phyloP scores from a whole-genome alignment of 1,140 invertebrate species.

The Atta cephalotes region DNA sequence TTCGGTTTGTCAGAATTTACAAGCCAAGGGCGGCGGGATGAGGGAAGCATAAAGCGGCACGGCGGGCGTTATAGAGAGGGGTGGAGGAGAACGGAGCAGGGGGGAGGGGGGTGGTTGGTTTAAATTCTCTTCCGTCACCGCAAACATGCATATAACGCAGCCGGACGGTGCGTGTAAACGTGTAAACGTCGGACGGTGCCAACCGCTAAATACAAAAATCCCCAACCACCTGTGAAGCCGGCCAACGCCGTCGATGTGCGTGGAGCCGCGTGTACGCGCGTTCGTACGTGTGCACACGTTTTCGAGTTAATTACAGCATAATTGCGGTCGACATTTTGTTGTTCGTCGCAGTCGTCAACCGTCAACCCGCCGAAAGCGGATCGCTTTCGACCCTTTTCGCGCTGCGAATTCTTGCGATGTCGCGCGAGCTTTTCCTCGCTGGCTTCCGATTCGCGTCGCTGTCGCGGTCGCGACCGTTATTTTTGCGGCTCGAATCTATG shows the following conservation, averaged over 20 bases:
- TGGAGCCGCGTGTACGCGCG: not conserved
- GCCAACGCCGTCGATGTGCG: slow-evolving; percentile 51
- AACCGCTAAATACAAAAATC: slow-evolving; percentile 87
- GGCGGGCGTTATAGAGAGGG: slow-evolving; percentile 9
- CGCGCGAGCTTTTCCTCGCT: slow-evolving; percentile 67
- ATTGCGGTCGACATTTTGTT: slow-evolving; percentile 86
- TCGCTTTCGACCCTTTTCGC: slow-evolving; percentile 66
- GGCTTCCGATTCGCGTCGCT: slow-evolving; percentile 47
- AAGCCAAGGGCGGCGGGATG: slow-evolving; percentile 10
- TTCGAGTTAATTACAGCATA: slow-evolving; percentile 86
- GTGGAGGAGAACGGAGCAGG: not conserved
- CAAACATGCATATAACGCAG: slow-evolving; percentile 86
- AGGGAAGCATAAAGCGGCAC: slow-evolving; percentile 16
- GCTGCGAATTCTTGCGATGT: slow-evolving; percentile 72
- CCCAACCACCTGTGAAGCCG: slow-evolving; percentile 85
- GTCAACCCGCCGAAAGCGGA: slow-evolving; percentile 58
- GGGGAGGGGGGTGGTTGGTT: slow-evolving; percentile 79
- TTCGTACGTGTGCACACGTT: slow-evolving; percentile 62
- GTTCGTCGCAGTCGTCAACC: slow-evolving; percentile 76
- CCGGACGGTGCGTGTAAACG: slow-evolving; percentile 84
- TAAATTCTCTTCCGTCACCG: slow-evolving; percentile 86
- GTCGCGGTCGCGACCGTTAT: slow-evolving; percentile 49
- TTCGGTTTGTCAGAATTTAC: slow-evolving; percentile 59
- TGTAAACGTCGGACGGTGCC: slow-evolving; percentile 83
- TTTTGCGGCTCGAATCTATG: slow-evolving; percentile 37